Base-by-base conservation (phyloP, 2,113 vertebrate genomes). In the Andinoacara biseriatus region DNA sequence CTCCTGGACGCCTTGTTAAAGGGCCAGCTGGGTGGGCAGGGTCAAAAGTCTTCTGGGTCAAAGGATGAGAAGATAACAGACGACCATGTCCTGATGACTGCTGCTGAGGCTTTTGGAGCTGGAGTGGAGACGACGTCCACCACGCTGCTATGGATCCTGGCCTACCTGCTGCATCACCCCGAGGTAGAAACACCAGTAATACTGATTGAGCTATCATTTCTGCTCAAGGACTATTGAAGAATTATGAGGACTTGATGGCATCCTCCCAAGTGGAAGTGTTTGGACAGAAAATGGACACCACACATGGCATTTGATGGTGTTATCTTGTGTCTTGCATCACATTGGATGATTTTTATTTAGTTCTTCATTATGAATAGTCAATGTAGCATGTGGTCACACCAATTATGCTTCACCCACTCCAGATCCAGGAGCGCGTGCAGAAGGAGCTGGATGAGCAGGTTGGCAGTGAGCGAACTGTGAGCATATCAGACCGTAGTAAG, bases 11-110 rank as follows among this genome's bases (percentile, higher is more conserved):
- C 95, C 22, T 88, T 96, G 78, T 87, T 96, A 7, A 93, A 94
- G 58, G 94, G 94, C 2, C 81, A 94, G 86, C 58, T 4, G 5
- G 63, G 46, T 17, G 54, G 78, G 6, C 26, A 26, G 26, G 63
- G 60, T 62, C 77, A 81, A 11, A 86, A 18, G 69, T 65, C 88
- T 5, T 2, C 61, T 0, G 67, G 60, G 4, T 31, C 62, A 14
- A 15, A 80, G 60, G 77, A 81, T 1, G 82, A 82, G 2, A 82
- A 18, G 22, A 93, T 96, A 33, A 93, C 94, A 0, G 96, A 96
- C 0, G 95, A 96, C 86, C 95, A 96, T 5, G 94, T 96, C 58
- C 83, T 96, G 58, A 96, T 96, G 95, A 96, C 91, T 0, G 95
- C 95, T 0, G 95, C 95, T 0, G 95, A 95, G 35, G 87, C 90